Conservation (phyloP, 2,888 invertebrate species). For the Agonopterix heracliana region DNA sequence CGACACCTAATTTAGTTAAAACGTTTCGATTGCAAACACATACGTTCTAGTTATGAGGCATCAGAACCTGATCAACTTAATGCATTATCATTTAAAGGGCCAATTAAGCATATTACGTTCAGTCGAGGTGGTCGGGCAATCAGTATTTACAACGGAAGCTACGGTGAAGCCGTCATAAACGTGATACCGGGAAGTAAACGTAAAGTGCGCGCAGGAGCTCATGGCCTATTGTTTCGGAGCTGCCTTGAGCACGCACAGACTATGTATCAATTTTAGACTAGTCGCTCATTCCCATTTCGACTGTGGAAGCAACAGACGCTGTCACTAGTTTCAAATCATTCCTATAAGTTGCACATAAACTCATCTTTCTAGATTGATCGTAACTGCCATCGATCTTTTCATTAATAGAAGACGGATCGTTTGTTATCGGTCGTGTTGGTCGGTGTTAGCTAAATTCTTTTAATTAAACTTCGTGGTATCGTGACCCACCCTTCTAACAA, state of each 20-base stretch:
- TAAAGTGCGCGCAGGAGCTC: constrained; percentile 41
- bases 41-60: constrained; percentile 37
- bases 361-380: background rate
- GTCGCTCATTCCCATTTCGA: constrained; percentile 50
- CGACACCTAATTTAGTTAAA: constrained; percentile 33
- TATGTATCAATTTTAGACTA: constrained; percentile 50
- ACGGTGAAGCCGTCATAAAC: constrained; percentile 52
- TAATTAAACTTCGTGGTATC: constrained; percentile 60
- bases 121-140: constrained; percentile 53
- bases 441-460: constrained; percentile 49
- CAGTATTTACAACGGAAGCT: constrained; percentile 60
- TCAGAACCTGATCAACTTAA: constrained; percentile 60
- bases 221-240: constrained; percentile 62
- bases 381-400: constrained; percentile 18
- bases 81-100: constrained; percentile 64
- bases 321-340: background rate
- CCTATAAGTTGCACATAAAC: background rate
- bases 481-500: constrained; percentile 56
- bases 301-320: constrained; percentile 36
- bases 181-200: constrained; percentile 58
- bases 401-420: constrained; percentile 32
- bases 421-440: constrained; percentile 36
- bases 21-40: constrained; percentile 42
- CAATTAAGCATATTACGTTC: constrained; percentile 63
- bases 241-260: constrained; percentile 61